Evolutionary conservation across 2,113 vertebrate genomes (phyloP).

Genomic region (Odocoileus virginianus): DNA sequence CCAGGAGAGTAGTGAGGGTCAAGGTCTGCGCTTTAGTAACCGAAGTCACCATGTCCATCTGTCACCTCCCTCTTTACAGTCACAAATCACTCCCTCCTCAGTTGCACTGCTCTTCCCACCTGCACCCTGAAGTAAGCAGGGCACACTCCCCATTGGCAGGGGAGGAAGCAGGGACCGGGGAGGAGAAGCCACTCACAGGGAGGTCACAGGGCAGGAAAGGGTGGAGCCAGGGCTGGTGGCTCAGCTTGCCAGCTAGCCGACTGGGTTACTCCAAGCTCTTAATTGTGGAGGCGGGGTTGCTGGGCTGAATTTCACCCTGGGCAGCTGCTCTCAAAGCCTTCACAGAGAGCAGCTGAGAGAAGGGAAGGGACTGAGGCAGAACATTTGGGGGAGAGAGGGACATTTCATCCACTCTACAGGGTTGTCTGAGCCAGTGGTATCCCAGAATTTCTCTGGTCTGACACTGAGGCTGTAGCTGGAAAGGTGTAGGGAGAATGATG

Average conservation of each 20-base stretch:
- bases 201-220: constrained; percentile 37
- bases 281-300: constrained; percentile 28
- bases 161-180: background rate
- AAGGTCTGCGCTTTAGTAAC: background rate
- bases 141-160: background rate
- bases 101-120: background rate
- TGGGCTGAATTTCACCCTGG: background rate
- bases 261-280: background rate
- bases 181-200: background rate
- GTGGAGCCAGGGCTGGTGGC: background rate
- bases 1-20: background rate
- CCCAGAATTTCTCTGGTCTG: background rate
- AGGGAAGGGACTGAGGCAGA: background rate
- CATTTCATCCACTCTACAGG: background rate
- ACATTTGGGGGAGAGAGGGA: no score
- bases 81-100: background rate
- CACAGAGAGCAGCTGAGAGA: background rate
- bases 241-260: background rate
- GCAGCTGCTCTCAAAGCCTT: constrained; percentile 26
- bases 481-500: background rate
- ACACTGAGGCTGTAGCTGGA: background rate
- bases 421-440: background rate
- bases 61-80: background rate
- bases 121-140: background rate
- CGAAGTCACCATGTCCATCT: background rate